Evolutionary conservation across 1,140 invertebrate genomes (phyloP), one percentile per base, ranked within the genome.

Genomic region (Elymnias hypermnestra): DNA sequence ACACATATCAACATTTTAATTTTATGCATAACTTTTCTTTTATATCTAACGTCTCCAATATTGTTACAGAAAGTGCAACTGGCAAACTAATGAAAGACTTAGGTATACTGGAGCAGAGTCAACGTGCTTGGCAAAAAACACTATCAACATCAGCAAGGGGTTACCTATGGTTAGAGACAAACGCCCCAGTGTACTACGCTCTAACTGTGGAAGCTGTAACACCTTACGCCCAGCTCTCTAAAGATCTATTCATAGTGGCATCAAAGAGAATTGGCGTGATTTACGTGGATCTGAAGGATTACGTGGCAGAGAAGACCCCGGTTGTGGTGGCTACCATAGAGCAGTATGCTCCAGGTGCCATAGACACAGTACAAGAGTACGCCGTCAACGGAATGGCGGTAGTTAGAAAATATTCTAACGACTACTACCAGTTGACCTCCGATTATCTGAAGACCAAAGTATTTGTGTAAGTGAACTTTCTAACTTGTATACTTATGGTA

Each of bases 391-490:
- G 79, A 0, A 82, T 77, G 61, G 60, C 64, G n/a, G 50, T 59
- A 21, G 57, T 86, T n/a, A 81, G 74, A 75, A 74, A 79, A 31
- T 76, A 87, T 45, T 70, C 83, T 0, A 62, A 53, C 13, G 78
- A 88, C 13, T 85, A 86, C 53, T 90, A 84, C 48, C 67, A 78
- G 25, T 57, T 86, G 17, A 72, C 77, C 3, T 55, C 72, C 6
- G 81, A 88, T 28, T 89, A 92, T 86, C 81, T 93, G 57, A 88
- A 89, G 72, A 90, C 89, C 21, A 92, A 93, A 83, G 90, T 94
- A 33, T 92, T 94, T 85, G 86, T 93, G 93, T 94, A 89, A 92
- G 92, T 92, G n/a, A n/a, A n/a, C n/a, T n/a, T n/a, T n/a, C n/a
- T n/a, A n/a, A n/a, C n/a, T n/a, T n/a, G n/a, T n/a, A n/a, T n/a